Base-by-base conservation (phyloP, 1,140 invertebrate genomes). In the Drosophila watanabei region DNA sequence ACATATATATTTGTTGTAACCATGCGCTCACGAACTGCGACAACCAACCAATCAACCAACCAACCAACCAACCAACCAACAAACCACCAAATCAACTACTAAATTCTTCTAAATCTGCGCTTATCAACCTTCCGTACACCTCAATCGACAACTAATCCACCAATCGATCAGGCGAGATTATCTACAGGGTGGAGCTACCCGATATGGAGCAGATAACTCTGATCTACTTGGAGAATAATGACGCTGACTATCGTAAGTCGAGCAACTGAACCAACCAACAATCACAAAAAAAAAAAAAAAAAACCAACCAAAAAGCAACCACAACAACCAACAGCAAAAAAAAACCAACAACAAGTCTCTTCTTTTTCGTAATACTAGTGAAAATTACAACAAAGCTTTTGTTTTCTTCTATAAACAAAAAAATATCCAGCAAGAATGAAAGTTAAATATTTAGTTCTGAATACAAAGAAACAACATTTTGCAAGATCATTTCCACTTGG, bases 181-280 rank as follows among this genome's bases (percentile, higher is more conserved):
- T 97, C 95, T 97, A 96, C 95, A 96, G 96, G 94, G 96, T 97
- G 95, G 96, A 97, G 95, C 95, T 97, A 95, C 96, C 96, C 94
- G 96, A 96, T 96, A 96, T 97, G 96, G 96, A 97, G 95, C 96
- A 97, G 95, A 96, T 97, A 94, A 97, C 96, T 93, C 95, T 97
- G 95, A 97, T 97, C 95, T 97, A 97, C 96, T 96, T 97, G 95
- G 96, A 97, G 96, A 96, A 95, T 93, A 94, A 94, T 93, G 95
- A 95, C 93, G 95, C 95, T 92, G 95, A 95, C 77, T 94, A 95
- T 95, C 94, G 95, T 95, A 95, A 95, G 95, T 95, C 93, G 92
- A 94, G 94, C 95, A 94, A 94, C 81, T 94, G 93, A 94, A 75
- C 85, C 85, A 78, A 84, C 64, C 51, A 89, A 80, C 66, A 81